Evolutionary conservation across 2,888 invertebrate genomes (phyloP).

Genomic region (Agrilus cyanescens): DNA sequence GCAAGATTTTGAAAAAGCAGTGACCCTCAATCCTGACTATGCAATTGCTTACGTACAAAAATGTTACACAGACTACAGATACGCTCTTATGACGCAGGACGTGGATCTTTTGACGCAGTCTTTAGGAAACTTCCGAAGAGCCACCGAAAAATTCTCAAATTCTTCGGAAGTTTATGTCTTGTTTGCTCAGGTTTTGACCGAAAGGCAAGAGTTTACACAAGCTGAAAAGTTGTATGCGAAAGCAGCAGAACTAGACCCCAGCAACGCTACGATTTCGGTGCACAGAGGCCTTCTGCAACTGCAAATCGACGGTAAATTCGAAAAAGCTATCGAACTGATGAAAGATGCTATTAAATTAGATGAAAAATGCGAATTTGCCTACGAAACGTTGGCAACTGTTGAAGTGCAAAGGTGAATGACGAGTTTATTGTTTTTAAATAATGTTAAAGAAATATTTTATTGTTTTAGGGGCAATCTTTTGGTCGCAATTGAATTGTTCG

Average conservation of each 20-base stretch:
- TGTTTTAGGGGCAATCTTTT: constrained; percentile 65
- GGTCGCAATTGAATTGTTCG: constrained; percentile 73
- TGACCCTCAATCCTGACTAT: constrained; percentile 70
- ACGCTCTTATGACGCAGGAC: constrained; percentile 29
- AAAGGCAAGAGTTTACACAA: constrained; percentile 70
- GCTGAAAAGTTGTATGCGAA: constrained; percentile 73
- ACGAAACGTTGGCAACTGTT: constrained; percentile 88
- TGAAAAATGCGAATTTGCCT: constrained; percentile 87
- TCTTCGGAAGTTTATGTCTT: constrained; percentile 80
- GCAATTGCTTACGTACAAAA: constrained; percentile 82
- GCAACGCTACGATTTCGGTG: constrained; percentile 76
- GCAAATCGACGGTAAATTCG: constrained; percentile 75
- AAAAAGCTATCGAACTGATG: constrained; percentile 65
- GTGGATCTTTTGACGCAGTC: constrained; percentile 50
- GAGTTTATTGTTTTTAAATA: constrained; percentile 2
- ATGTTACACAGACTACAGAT: constrained; percentile 73
- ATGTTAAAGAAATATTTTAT: constrained; percentile 1
- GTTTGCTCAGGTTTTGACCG: constrained; percentile 82
- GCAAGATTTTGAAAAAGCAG: constrained; percentile 71
- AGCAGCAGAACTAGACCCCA: constrained; percentile 70
- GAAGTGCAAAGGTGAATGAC: constrained; percentile 76
- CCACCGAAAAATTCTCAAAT: constrained; percentile 67
- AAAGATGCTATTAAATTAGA: constrained; percentile 77
- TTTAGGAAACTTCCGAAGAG: constrained; percentile 60
- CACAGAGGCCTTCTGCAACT: constrained; percentile 75